Evolutionary conservation across 1,140 invertebrate genomes (phyloP).

Genomic region (Zaprionus capensis): DNA sequence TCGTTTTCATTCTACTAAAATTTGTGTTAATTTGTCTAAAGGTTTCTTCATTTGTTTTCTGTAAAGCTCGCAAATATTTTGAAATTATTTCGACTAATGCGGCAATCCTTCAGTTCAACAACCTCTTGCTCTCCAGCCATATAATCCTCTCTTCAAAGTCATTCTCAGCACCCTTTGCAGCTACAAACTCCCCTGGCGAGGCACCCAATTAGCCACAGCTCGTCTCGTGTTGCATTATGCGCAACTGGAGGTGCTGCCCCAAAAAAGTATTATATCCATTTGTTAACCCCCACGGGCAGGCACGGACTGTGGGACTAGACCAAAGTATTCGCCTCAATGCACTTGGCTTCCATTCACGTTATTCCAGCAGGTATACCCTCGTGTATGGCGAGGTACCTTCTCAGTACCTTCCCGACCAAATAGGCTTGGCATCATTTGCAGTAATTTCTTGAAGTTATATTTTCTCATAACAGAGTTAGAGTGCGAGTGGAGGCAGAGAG

Average conservation of each 20-base stretch:
- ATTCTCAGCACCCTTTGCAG: no score
- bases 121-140: no score
- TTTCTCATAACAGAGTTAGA: neutral
- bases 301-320: neutral
- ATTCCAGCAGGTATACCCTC: neutral
- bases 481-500: neutral
- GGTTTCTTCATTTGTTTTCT: no score
- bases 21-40: no score
- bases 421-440: neutral
- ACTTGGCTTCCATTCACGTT: neutral
- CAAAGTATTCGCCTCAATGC: neutral
- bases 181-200: no score
- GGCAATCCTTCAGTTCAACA: no score
- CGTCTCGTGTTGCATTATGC: neutral
- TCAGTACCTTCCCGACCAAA: neutral
- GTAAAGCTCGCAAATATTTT: no score
- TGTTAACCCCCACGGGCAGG: neutral
- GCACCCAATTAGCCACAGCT: neutral
- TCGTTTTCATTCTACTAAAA: no score
- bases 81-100: no score
- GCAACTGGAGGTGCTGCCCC: neutral
- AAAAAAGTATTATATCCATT: conserved; percentile 3
- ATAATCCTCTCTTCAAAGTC: no score
- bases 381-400: neutral
- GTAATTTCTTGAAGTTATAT: neutral